These are phyloP conservation scores for Pogonomyrmex barbatus DNA, from an alignment of 1,140 invertebrate species.

Conservation along the genomic window DNA sequence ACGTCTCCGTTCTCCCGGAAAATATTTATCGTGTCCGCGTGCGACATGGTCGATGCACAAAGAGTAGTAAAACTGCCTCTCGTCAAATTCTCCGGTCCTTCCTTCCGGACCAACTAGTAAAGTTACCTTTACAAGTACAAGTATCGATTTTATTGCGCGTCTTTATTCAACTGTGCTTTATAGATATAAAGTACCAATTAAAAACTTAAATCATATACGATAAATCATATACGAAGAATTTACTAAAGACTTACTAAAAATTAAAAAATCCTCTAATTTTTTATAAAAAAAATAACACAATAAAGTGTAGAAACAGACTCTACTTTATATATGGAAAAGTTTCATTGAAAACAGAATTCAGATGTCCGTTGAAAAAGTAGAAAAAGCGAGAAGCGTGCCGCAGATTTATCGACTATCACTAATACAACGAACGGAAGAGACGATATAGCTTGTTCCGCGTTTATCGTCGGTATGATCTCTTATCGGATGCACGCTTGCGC, in stretches of 20 bases:
- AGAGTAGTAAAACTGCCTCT: slow-evolving; percentile 60
- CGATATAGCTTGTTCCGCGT: slow-evolving; percentile 53
- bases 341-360: neutral
- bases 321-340: too few relatives aligned
- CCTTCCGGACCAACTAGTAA: slow-evolving; percentile 35
- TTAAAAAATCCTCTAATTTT: too few relatives aligned
- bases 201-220: too few relatives aligned
- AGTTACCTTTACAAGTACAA: slow-evolving; percentile 9
- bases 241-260: too few relatives aligned
- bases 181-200: neutral
- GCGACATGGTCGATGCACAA: slow-evolving; percentile 54
- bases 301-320: too few relatives aligned
- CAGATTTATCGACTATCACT: slow-evolving; percentile 49
- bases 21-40: slow-evolving; percentile 80
- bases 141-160: slow-evolving; percentile 37
- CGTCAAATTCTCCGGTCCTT: slow-evolving; percentile 62
- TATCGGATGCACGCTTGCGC: slow-evolving; percentile 73
- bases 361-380: neutral
- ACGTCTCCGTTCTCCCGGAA: slow-evolving; percentile 76
- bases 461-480: slow-evolving; percentile 78
- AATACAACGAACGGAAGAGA: slow-evolving; percentile 11
- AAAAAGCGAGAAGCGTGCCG: slow-evolving; percentile 38
- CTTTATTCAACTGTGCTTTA: neutral
- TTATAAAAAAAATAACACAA: too few relatives aligned
- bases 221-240: too few relatives aligned